These are phyloP conservation scores for Euspilapteryx auroguttella DNA, from an alignment of 2,888 invertebrate genomes.

Conservation along the genomic window DNA sequence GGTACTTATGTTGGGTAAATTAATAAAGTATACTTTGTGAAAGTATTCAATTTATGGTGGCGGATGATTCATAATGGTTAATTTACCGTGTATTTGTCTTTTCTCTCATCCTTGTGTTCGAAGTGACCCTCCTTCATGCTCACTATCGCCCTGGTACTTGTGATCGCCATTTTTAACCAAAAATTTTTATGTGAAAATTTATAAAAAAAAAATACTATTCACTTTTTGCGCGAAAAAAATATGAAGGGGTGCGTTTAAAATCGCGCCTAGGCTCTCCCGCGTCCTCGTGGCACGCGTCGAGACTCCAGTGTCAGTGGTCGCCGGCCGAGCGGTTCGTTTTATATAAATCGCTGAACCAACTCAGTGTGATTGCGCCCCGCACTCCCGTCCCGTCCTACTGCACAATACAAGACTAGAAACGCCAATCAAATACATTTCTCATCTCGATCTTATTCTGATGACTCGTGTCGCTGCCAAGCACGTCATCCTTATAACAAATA, in stretches of 20 bases:
- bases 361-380: too few relatives aligned
- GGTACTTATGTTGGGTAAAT: too few relatives aligned
- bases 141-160: constrained; percentile 42
- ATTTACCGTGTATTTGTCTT: constrained; percentile 50
- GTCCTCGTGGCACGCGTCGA: constrained; percentile 39
- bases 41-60: too few relatives aligned
- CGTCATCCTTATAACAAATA: too few relatives aligned
- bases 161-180: constrained; percentile 34
- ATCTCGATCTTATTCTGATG: too few relatives aligned
- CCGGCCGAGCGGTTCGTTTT: constrained; percentile 30
- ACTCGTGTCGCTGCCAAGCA: too few relatives aligned
- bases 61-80: too few relatives aligned
- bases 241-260: too few relatives aligned
- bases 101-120: constrained; percentile 40
- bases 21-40: too few relatives aligned
- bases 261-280: constrained; percentile 31
- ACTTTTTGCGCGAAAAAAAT: constrained; percentile 29
- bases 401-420: too few relatives aligned
- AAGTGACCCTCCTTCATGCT: constrained; percentile 43
- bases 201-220: constrained; percentile 21
- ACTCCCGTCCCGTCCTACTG: too few relatives aligned
- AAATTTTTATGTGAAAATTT: constrained; percentile 14
- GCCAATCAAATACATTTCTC: too few relatives aligned
- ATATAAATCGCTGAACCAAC: constrained; percentile 47
- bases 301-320: constrained; percentile 51